A percentile compares a stretch with the other conserved stretches of the same genome.
Conservation (phyloP, 1,140 invertebrate species). For the Gyrodactylus bullatarudis region DNA sequence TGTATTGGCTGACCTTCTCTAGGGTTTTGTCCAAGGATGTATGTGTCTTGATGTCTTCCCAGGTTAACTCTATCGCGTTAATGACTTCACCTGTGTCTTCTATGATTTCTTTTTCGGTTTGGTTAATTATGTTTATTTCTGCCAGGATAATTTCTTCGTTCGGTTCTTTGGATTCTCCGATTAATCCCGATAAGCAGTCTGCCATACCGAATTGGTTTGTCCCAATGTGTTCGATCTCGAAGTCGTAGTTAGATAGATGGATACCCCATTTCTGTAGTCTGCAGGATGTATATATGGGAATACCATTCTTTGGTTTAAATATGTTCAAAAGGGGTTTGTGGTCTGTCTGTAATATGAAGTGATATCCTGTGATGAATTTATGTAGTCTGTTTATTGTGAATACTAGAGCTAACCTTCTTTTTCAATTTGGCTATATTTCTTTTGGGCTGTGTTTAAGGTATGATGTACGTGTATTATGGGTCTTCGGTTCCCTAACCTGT, state of each 20-base stretch:
- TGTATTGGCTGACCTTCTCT: not conserved
- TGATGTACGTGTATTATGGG: not conserved
- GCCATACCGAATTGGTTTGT: not conserved
- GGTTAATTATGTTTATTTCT: not conserved
- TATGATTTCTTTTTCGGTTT: not conserved
- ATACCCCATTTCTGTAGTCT: not conserved
- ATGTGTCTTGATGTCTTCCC: not conserved
- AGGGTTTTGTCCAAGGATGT: not conserved
- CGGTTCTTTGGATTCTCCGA: not conserved
- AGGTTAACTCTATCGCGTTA: not conserved
- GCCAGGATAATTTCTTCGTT: not conserved
- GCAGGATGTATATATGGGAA: not conserved
- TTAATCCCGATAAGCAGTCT: not conserved
- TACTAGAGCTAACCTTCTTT: not conserved
- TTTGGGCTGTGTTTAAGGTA: not conserved
- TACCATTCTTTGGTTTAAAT: not conserved
- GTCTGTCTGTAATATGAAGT: not conserved
- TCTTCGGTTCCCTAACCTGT: too few species aligned
- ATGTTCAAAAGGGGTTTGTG: not conserved
- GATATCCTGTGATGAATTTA: not conserved
- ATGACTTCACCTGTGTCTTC: not conserved
- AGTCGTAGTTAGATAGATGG: not conserved
- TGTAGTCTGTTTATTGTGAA: not conserved
- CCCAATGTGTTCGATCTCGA: not conserved
- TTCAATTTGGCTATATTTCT: not conserved